These are phyloP conservation scores for Dasypus novemcinctus DNA, from an alignment of 2,113 vertebrate genomes.

Conservation along the genomic window DNA sequence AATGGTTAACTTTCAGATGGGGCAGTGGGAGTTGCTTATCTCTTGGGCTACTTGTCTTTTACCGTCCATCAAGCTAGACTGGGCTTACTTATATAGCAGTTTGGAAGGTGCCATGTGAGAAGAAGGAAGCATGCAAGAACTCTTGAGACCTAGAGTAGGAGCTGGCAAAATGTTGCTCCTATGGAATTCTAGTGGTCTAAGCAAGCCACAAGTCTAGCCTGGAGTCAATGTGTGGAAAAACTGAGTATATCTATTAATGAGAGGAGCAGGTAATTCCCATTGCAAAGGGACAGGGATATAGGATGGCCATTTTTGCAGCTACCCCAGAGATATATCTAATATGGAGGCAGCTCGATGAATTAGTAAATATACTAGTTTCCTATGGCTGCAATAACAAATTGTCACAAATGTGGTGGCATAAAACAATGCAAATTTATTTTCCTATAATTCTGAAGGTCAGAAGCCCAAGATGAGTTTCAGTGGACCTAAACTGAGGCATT, in stretches of 20 bases:
- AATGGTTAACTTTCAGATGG: background rate
- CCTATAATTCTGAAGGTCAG: background rate
- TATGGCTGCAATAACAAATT: background rate
- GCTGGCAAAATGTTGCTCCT: background rate
- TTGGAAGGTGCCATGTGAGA: background rate
- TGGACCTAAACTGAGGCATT: background rate
- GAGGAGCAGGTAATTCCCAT: background rate
- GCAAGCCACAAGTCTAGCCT: background rate
- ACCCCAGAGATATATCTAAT: background rate
- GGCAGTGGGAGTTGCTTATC: too few relatives aligned
- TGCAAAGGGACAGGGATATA: background rate
- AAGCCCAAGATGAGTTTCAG: background rate
- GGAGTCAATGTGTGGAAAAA: background rate
- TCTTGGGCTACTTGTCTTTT: background rate
- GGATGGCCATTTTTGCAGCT: background rate
- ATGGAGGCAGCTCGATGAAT: background rate
- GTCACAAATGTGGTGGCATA: background rate
- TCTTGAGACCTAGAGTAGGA: background rate
- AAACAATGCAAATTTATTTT: background rate
- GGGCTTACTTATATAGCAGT: slow-evolving; percentile 7
- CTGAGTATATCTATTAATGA: background rate
- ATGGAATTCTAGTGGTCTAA: background rate
- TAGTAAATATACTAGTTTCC: background rate
- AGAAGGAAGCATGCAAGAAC: background rate
- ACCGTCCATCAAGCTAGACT: background rate